Evolutionary conservation across 2,113 vertebrate genomes (phyloP).

Genomic region (Pangasianodon hypophthalmus): DNA sequence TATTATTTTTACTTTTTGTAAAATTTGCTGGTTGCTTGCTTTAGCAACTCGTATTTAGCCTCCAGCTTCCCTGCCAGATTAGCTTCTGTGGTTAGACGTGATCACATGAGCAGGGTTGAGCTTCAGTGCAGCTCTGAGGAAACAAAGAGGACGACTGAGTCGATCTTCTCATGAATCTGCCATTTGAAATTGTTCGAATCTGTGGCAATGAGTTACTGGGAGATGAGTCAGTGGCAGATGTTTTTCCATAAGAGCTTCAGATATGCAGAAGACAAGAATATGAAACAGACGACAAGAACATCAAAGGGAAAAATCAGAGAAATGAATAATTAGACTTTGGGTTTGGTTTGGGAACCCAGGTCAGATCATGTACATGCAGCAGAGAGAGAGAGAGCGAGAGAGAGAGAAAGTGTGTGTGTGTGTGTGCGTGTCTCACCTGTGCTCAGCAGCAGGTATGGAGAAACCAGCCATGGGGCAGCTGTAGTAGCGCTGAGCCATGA

Average conservation of each 20-base stretch:
- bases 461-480: conserved; percentile 76
- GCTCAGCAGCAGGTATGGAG: conserved; percentile 78
- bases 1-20: not conserved
- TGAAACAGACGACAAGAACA: not conserved
- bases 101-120: not conserved
- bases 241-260: not conserved
- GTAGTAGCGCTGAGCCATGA: conserved; percentile 76
- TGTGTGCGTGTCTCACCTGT: conserved; percentile 67
- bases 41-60: not conserved
- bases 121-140: not conserved
- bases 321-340: not conserved
- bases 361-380: no score
- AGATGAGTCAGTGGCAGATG: conserved; percentile 33
- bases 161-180: not conserved
- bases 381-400: not conserved
- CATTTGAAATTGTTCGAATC: not conserved
- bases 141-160: not conserved
- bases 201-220: not conserved
- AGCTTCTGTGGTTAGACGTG: not conserved
- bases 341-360: not conserved
- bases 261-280: not conserved
- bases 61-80: not conserved
- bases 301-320: not conserved
- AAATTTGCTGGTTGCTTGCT: not conserved
- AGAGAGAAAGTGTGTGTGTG: not conserved